Evolutionary conservation across 2,113 vertebrate genomes (phyloP).

Genomic region (Miniopterus natalensis): DNA sequence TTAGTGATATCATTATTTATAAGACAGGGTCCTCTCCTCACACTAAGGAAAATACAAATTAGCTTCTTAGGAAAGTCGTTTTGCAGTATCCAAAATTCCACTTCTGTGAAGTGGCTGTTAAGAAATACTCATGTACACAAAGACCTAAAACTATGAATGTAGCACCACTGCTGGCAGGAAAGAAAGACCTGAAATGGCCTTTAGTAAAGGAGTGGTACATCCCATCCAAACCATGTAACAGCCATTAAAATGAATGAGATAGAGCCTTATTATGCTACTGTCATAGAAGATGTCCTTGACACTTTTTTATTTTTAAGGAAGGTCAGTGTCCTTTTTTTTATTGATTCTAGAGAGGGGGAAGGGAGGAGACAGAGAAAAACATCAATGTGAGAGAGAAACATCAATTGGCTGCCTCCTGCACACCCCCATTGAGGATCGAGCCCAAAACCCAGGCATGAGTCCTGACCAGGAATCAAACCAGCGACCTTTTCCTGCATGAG

Average conservation of each 20-base stretch:
- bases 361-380: not conserved
- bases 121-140: not conserved
- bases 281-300: not conserved
- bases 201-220: not conserved
- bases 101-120: not conserved
- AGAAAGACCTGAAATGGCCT: not conserved
- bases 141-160: not conserved
- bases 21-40: not conserved
- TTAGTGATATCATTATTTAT: not conserved
- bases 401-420: not conserved
- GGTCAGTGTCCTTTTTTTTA: not conserved
- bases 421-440: not conserved
- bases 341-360: not conserved
- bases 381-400: not conserved
- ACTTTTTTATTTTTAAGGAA: not conserved
- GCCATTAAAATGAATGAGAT: not conserved
- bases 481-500: not conserved
- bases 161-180: not conserved
- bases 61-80: not conserved
- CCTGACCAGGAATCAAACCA: not conserved
- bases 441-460: not conserved
- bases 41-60: not conserved
- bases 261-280: not conserved
- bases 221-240: not conserved
- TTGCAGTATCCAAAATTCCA: not conserved